These are phyloP conservation scores for Hoplias malabaricus DNA, from an alignment of 2,113 vertebrate species.

Conservation along the genomic window DNA sequence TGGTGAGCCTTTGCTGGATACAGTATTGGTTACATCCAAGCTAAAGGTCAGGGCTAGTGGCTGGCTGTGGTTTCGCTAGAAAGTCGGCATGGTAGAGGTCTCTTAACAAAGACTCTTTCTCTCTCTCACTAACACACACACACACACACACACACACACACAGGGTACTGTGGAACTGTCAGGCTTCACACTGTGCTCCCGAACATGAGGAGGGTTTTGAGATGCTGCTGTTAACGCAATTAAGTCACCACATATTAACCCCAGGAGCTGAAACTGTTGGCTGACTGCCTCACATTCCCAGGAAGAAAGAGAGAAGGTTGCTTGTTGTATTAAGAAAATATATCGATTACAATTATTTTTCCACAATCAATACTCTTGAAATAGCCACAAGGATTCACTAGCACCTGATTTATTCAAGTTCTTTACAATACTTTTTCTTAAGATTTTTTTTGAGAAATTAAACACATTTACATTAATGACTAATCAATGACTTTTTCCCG, in stretches of 20 bases:
- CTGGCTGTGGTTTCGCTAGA: slow-evolving; percentile 32
- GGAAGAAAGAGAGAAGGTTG: not conserved
- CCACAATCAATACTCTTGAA: too few species aligned
- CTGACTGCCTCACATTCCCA: not conserved
- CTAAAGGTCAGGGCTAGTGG: slow-evolving; percentile 54
- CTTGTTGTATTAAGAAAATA: too few species aligned
- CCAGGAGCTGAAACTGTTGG: not conserved
- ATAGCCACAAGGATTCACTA: too few species aligned
- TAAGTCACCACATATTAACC: slow-evolving; percentile 19
- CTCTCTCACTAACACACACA: slow-evolving; percentile 16
- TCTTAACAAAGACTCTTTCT: slow-evolving; percentile 44
- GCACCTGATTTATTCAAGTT: too few species aligned
- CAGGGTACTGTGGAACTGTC: slow-evolving; percentile 50
- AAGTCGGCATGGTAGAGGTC: slow-evolving; percentile 23
- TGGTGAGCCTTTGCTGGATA: slow-evolving; percentile 2
- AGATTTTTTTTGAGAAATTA: too few species aligned
- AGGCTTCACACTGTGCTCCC: slow-evolving; percentile 39
- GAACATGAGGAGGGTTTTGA: slow-evolving; percentile 25
- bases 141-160: slow-evolving; percentile 37
- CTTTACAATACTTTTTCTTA: too few species aligned
- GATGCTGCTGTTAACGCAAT: slow-evolving; percentile 2
- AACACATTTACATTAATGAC: too few species aligned
- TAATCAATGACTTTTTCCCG: too few species aligned
- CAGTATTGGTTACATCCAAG: slow-evolving; percentile 42
- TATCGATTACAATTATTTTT: too few species aligned